These are phyloP conservation scores for Tryphoninae sp. DNA, from an alignment of 2,888 invertebrate species.

Conservation along the genomic window DNA sequence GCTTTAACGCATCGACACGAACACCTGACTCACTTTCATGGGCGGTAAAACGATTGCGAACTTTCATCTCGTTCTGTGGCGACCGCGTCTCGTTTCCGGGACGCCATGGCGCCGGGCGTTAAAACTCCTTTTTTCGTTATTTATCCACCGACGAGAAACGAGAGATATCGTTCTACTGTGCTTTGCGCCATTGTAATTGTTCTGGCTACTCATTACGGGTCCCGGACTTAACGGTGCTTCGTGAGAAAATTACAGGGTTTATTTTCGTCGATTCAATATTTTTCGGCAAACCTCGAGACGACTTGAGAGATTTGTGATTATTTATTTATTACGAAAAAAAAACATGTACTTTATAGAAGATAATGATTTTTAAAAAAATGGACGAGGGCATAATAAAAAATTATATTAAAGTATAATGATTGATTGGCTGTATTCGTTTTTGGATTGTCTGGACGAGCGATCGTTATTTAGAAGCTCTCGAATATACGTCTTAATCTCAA, in stretches of 20 bases:
- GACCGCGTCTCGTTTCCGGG: conserved; percentile 46
- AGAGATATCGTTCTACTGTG: not conserved
- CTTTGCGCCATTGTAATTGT: not conserved
- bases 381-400: too few relatives aligned
- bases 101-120: conserved; percentile 44
- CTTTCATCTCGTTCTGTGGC: conserved; percentile 54
- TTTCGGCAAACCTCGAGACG: not conserved
- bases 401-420: too few relatives aligned
- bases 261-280: not conserved
- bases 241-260: not conserved
- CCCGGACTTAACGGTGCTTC: not conserved
- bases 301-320: not conserved
- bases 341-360: not conserved
- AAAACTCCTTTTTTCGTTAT: conserved; percentile 44
- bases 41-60: conserved; percentile 44
- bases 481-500: not conserved
- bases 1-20: conserved; percentile 25
- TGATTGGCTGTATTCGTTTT: too few relatives aligned
- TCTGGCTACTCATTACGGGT: not conserved
- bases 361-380: not conserved
- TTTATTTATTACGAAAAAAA: not conserved
- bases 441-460: too few relatives aligned
- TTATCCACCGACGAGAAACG: conserved; percentile 27
- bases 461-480: too few relatives aligned
- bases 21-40: conserved; percentile 56